phyloP scores from a whole-genome alignment of 2,888 invertebrate species.

The Cephus pulcher region DNA sequence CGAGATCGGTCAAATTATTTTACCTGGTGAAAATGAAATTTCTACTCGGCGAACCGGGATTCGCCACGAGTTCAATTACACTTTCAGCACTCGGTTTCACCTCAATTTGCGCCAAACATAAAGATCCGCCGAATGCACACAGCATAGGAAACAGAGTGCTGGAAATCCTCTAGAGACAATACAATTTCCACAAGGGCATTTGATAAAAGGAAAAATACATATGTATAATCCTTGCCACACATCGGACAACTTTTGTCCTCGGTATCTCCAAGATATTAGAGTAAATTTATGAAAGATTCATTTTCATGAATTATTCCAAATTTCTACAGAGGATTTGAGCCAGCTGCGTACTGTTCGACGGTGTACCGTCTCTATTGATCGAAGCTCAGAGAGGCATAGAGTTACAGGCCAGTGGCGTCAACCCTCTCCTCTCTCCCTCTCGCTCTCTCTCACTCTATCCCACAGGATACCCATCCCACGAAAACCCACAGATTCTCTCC shows the following conservation, averaged over 20 bases:
- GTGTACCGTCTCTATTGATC: conserved; percentile 62
- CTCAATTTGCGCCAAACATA: neutral
- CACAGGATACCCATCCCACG: neutral
- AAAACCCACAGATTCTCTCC: conserved; percentile 23
- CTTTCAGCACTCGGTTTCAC: neutral
- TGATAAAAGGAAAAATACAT: neutral
- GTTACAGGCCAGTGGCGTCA: conserved; percentile 63
- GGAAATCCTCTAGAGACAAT: neutral
- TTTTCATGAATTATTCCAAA: conserved; percentile 1
- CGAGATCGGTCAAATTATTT: neutral
- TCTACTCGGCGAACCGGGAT: neutral
- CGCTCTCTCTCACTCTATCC: neutral
- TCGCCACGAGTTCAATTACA: neutral
- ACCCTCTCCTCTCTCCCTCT: conserved; percentile 37
- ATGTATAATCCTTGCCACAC: neutral
- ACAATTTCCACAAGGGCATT: neutral
- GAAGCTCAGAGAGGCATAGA: conserved; percentile 59
- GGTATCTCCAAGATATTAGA: neutral
- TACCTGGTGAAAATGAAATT: neutral
- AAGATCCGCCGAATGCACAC: neutral
- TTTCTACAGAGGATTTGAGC: conserved; percentile 46
- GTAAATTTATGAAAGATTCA: neutral
- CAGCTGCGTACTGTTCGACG: conserved; percentile 55
- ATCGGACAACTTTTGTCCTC: neutral
- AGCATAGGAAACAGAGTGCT: neutral